Percentiles rank a stretch among this genome's conserved stretches.
These are phyloP conservation scores for Bhutanitis thaidina DNA, from an alignment of 2,888 invertebrate species.

Conservation along the genomic window DNA sequence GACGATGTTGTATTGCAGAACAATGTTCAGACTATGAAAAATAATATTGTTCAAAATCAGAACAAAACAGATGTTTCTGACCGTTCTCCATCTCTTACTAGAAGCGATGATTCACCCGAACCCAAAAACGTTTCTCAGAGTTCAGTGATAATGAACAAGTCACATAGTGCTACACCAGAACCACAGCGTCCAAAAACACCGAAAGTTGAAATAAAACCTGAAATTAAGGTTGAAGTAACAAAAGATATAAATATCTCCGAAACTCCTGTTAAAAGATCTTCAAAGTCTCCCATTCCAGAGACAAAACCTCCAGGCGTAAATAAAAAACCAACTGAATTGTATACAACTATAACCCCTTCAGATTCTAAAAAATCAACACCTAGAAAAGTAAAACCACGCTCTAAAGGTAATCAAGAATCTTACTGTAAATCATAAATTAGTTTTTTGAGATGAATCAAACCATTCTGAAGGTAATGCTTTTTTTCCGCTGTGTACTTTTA, in stretches of 20 bases:
- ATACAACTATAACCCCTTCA: slow-evolving; percentile 38
- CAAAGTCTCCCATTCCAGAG: slow-evolving; percentile 54
- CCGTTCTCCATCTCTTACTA: slow-evolving; percentile 70
- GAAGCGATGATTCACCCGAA: slow-evolving; percentile 75
- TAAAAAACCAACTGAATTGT: slow-evolving; percentile 65
- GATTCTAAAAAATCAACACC: slow-evolving; percentile 65
- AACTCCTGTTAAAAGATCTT: slow-evolving; percentile 43
- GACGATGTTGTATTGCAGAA: slow-evolving; percentile 68
- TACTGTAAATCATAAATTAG: neutral
- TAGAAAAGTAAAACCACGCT: slow-evolving; percentile 62
- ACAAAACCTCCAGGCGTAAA: slow-evolving; percentile 45
- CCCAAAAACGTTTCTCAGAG: slow-evolving; percentile 51
- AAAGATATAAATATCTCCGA: slow-evolving; percentile 38
- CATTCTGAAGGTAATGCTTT: slow-evolving; percentile 5
- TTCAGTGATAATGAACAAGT: slow-evolving; percentile 42
- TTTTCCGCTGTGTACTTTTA: neutral
- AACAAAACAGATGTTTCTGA: slow-evolving; percentile 59
- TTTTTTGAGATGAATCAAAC: slow-evolving; percentile 56
- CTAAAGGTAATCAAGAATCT: slow-evolving; percentile 58
- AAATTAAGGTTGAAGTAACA: slow-evolving; percentile 34
- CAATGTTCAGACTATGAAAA: slow-evolving; percentile 40
- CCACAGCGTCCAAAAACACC: slow-evolving; percentile 63
- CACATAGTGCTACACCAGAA: slow-evolving; percentile 52
- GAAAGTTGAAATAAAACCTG: slow-evolving; percentile 50
- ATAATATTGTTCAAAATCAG: slow-evolving; percentile 40